phyloP scores from a whole-genome alignment of 2,113 vertebrate genomes.

The Periophthalmus modestus region DNA sequence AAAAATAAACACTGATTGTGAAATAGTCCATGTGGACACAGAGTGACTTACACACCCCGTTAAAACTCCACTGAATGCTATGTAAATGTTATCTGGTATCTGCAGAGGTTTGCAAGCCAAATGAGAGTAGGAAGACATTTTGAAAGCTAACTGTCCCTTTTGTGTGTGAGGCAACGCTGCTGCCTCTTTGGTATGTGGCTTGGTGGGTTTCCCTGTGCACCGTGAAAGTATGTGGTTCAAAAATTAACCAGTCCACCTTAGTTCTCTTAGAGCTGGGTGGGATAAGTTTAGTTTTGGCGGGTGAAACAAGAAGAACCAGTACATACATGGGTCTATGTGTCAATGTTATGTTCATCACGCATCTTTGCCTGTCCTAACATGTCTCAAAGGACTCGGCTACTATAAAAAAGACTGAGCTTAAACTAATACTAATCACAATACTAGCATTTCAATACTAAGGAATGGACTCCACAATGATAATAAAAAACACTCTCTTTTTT shows the following conservation, averaged over 20 bases:
- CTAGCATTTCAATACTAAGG: too few relatives aligned
- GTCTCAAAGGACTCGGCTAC: neutral
- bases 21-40: constrained; percentile 17
- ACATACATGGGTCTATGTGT: neutral
- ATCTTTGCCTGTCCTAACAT: neutral
- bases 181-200: constrained; percentile 41
- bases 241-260: constrained; percentile 26
- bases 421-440: neutral
- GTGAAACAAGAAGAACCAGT: neutral
- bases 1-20: constrained; percentile 19
- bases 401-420: neutral
- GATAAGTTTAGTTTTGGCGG: neutral
- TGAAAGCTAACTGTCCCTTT: constrained; percentile 13
- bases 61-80: constrained; percentile 46
- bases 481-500: too few relatives aligned
- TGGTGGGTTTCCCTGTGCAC: constrained; percentile 31
- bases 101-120: constrained; percentile 67
- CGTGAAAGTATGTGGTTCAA: constrained; percentile 10
- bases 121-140: constrained; percentile 39
- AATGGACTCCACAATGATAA: too few relatives aligned
- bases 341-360: neutral
- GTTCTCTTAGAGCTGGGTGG: constrained; percentile 9
- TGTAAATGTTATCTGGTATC: constrained; percentile 65
- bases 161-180: neutral
- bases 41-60: constrained; percentile 46